Evolutionary conservation across 2,888 invertebrate species (phyloP), one percentile per base, ranked within the genome.

Genomic region (Rotaria magnacalcarata): DNA sequence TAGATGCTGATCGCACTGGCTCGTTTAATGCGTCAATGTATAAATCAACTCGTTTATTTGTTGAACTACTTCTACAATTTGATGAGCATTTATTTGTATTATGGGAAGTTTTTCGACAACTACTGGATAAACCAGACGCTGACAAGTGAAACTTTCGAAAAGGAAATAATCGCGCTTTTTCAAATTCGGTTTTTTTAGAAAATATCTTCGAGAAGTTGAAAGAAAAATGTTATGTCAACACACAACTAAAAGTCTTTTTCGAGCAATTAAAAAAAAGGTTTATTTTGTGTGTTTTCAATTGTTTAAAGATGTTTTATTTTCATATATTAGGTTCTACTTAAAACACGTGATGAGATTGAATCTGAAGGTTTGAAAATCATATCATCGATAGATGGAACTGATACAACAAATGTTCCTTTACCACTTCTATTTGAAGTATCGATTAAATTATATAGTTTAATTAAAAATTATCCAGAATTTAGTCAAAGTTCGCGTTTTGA

Each of bases 141-240:
- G 80, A 80, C 4, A 80, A 80, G 80, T 80, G 47, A 47, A n/a
- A 14, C 2, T 67, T 52, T 52, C 14, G 16, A 8, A 50, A 52
- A 52, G 16, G 16, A 52, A 52, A 4, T 11, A 14, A 52, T 52
- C 52, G 16, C 5, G 47, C 0, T 10, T 24, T 80, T 24, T 50
- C 34, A 34, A 34, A 34, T 34, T 43, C 21, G 0, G 2, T 80
- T 43, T 80, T 4, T 80, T 10, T 21, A 80, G 75, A 47, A 80
- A 80, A 80, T 80, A 80, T 80, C 21, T 80, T 43, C 47, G 41
- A 11, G 75, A 80, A 80, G n/a, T 24, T 10, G 75, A 80, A 80
- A 41, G 75, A 43, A 80, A 80, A 47, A 6, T 43, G 7, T 43
- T 47, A 11, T 80, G 75, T 80, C 75, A 80, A 8, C 75, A 47